Percentiles rank a stretch among this genome's conserved stretches.
Conservation (phyloP, 2,797 vertebrate genomes). For the Myripristis murdjan region DNA sequence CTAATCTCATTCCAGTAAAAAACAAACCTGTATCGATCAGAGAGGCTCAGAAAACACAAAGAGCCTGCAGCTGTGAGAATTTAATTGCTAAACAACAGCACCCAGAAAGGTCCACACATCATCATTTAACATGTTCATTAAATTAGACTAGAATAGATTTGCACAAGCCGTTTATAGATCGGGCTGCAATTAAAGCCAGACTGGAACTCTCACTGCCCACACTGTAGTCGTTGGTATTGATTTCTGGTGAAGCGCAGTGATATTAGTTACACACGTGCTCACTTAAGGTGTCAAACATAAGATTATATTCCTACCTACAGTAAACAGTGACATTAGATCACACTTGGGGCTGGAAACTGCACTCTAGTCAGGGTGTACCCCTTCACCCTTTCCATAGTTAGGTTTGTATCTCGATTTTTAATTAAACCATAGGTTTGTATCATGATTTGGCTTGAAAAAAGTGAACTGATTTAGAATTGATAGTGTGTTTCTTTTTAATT, state of each 20-base stretch:
- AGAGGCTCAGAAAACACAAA: constrained; percentile 37
- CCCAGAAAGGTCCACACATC: constrained; percentile 17
- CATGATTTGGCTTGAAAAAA: too few relatives aligned
- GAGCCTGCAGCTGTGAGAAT: constrained; percentile 38
- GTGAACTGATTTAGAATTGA: too few relatives aligned
- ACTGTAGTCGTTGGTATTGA: constrained; percentile 21
- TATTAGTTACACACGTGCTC: neutral
- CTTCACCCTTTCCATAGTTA: too few relatives aligned
- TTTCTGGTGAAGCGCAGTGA: constrained; percentile 41
- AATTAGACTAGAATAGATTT: constrained; percentile 29
- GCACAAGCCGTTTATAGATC: constrained; percentile 16
- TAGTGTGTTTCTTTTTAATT: too few relatives aligned
- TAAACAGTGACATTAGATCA: too few relatives aligned
- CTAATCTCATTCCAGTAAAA: constrained; percentile 5
- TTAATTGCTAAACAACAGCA: constrained; percentile 44
- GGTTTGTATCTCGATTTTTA: too few relatives aligned
- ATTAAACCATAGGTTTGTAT: too few relatives aligned
- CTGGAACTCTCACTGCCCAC: constrained; percentile 36
- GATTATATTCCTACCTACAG: neutral
- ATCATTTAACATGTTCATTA: constrained; percentile 44
- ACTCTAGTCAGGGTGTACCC: too few relatives aligned
- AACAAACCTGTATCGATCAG: constrained; percentile 38
- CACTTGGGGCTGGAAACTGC: too few relatives aligned
- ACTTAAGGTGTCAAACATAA: constrained; percentile 1
- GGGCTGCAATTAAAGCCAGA: constrained; percentile 41